These are phyloP conservation scores for Cyanoderma ruficeps DNA, from an alignment of 2,113 vertebrate species.

Conservation along the genomic window DNA sequence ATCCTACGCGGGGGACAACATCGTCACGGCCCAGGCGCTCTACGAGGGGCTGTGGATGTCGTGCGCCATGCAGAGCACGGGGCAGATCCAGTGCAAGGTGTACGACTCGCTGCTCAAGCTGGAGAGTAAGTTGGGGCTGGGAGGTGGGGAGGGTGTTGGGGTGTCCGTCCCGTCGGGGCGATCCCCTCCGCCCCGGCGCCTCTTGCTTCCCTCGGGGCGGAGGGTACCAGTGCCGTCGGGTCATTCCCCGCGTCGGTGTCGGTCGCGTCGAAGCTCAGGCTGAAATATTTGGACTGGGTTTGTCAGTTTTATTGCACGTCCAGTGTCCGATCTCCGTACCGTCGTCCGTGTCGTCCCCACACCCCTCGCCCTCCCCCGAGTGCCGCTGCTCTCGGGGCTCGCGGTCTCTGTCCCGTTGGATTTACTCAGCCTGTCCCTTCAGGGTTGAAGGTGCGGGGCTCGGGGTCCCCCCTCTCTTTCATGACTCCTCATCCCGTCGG, in stretches of 20 bases:
- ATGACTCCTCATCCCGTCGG: background rate
- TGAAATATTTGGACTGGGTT: background rate
- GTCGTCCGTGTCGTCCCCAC: background rate
- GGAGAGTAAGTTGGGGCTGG: conserved; percentile 75
- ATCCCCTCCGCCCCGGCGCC: rapidly evolving
- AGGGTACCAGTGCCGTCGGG: rapidly evolving
- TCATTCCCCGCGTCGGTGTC: rapidly evolving
- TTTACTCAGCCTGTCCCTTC: no score
- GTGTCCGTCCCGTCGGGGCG: background rate
- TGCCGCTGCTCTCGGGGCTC: background rate
- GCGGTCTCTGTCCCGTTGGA: background rate
- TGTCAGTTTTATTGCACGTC: background rate
- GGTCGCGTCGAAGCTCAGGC: background rate
- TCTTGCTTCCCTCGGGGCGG: no score
- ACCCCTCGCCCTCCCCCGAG: rapidly evolving
- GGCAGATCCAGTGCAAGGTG: conserved; percentile 81
- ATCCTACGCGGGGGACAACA: conserved; percentile 85
- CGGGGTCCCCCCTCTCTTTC: background rate
- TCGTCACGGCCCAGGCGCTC: conserved; percentile 86
- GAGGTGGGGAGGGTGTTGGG: no score
- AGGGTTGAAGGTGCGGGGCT: background rate
- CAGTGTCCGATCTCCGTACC: rapidly evolving
- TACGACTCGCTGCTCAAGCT: conserved; percentile 76
- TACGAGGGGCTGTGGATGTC: conserved; percentile 89
- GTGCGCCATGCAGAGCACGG: conserved; percentile 85